These are phyloP conservation scores for Equus quagga DNA, from an alignment of 2,113 vertebrate species.

Conservation along the genomic window DNA sequence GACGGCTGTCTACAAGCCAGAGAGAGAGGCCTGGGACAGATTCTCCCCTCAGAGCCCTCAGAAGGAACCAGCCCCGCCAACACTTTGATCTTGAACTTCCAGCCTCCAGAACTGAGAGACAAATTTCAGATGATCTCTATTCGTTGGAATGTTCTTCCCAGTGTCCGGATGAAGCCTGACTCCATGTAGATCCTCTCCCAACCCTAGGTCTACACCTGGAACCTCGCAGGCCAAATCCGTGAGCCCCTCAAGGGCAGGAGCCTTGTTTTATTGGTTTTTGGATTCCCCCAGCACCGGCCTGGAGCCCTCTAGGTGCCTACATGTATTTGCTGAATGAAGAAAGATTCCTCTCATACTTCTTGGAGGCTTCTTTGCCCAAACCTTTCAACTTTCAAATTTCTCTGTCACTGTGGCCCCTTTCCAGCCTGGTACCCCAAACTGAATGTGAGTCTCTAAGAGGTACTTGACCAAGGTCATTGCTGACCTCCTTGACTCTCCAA, in stretches of 20 bases:
- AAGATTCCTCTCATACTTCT: neutral
- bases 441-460: neutral
- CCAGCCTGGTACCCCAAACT: neutral
- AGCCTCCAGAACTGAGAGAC: neutral
- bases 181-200: neutral
- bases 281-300: neutral
- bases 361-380: neutral
- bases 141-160: neutral
- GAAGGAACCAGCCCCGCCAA: neutral
- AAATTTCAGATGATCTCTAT: neutral
- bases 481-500: neutral
- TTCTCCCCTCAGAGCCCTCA: neutral
- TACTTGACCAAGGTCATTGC: neutral
- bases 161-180: neutral
- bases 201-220: neutral
- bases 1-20: neutral
- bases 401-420: neutral
- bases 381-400: neutral
- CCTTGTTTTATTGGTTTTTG: neutral
- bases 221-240: neutral
- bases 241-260: neutral
- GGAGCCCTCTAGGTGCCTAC: neutral
- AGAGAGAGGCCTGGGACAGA: neutral
- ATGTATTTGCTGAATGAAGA: neutral
- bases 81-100: neutral